These are phyloP conservation scores for Syrista parreyssii DNA, from an alignment of 2,888 invertebrate genomes.

Conservation along the genomic window DNA sequence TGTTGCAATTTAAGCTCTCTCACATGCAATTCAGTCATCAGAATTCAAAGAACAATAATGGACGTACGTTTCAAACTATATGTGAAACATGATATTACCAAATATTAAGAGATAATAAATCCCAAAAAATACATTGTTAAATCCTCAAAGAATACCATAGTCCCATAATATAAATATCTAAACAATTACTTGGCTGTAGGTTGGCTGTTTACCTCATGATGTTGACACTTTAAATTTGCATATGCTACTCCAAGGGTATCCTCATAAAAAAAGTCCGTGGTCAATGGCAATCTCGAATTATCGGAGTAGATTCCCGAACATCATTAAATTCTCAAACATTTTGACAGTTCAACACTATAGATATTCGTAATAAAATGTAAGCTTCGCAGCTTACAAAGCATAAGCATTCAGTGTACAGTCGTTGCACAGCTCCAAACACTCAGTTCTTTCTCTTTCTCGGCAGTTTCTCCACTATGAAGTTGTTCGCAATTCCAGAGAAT, in stretches of 20 bases:
- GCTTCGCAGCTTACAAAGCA: not conserved
- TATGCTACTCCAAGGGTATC: constrained; percentile 22
- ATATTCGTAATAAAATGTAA: not conserved
- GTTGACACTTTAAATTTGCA: constrained; percentile 39
- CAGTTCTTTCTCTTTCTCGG: not conserved
- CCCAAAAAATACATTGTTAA: not conserved
- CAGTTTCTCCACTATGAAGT: not conserved
- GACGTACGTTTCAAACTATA: not conserved
- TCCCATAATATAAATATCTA: not conserved
- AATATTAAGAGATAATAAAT: not conserved
- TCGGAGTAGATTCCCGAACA: not conserved
- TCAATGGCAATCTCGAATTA: too few species aligned
- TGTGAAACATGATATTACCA: not conserved
- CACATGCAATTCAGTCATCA: not conserved
- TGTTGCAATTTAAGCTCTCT: not conserved
- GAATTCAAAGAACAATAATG: not conserved
- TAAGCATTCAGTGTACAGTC: not conserved
- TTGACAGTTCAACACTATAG: not conserved
- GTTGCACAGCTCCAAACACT: not conserved
- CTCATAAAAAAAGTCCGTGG: not conserved
- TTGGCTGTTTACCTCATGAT: constrained; percentile 24
- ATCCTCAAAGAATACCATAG: not conserved
- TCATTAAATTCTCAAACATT: not conserved
- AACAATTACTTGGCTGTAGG: not conserved
- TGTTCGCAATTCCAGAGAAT: not conserved